Conservation (phyloP, 2,888 invertebrate species). For the Eupithecia exiguata region DNA sequence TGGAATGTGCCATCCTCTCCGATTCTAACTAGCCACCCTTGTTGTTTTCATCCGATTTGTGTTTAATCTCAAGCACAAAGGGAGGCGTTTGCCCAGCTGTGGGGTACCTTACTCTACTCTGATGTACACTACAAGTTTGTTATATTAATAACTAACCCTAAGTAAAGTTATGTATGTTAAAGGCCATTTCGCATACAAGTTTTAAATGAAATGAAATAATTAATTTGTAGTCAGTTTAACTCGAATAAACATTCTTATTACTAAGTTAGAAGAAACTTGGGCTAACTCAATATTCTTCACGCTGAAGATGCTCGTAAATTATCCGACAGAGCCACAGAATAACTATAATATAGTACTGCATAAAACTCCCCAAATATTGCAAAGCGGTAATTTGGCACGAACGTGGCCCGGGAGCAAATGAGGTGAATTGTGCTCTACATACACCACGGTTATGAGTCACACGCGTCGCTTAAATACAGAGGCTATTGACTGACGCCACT, state of each 20-base stretch:
- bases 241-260: background rate
- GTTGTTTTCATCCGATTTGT: background rate
- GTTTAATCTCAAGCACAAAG: background rate
- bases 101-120: background rate
- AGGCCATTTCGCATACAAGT: background rate
- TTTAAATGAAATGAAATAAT: background rate
- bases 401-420: slow-evolving; percentile 28
- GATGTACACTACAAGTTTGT: background rate
- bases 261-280: background rate
- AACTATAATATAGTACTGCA: background rate
- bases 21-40: no score
- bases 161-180: background rate
- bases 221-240: background rate
- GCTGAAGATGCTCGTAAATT: slow-evolving; percentile 7
- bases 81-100: background rate
- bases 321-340: background rate
- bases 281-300: slow-evolving; percentile 11
- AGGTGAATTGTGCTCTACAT: slow-evolving; percentile 21
- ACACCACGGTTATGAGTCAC: background rate
- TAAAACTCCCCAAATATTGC: slow-evolving; percentile 26
- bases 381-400: slow-evolving; percentile 24
- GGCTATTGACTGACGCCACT: background rate
- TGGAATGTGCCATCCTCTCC: no score
- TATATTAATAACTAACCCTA: background rate
- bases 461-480: background rate